Evolutionary conservation across 2,888 invertebrate genomes (phyloP).

Genomic region (Tromatobia lineatoria): DNA sequence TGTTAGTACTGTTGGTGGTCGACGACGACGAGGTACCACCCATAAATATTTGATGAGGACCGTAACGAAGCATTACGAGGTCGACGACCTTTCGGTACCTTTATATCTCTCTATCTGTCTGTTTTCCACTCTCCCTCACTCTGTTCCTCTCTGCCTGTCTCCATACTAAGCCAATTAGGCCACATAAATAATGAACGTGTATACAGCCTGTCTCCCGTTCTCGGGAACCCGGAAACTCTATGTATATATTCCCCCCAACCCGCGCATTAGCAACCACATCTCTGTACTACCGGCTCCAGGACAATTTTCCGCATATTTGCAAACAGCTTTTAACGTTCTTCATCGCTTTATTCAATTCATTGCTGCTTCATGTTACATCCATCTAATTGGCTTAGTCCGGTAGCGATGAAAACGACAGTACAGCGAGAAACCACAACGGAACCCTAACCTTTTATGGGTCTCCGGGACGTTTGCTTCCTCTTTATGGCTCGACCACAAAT

Average conservation of each 20-base stretch:
- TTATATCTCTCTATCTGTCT: conserved; percentile 30
- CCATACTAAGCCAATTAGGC: conserved; percentile 74
- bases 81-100: conserved; percentile 59
- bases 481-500: too few relatives aligned
- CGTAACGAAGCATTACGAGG: conserved; percentile 73
- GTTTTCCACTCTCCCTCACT: conserved; percentile 33
- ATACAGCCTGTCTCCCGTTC: conserved; percentile 44
- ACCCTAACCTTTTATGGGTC: too few relatives aligned
- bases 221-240: conserved; percentile 6
- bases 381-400: neutral
- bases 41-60: conserved; percentile 78
- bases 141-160: conserved; percentile 51
- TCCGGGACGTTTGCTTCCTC: too few relatives aligned
- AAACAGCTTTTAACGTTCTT: conserved; percentile 2
- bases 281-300: neutral
- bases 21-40: conserved; percentile 66
- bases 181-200: conserved; percentile 72
- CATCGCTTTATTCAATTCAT: neutral
- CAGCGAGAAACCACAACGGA: neutral
- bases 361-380: neutral
- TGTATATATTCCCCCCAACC: neutral
- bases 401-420: neutral
- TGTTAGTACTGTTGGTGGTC: conserved; percentile 70
- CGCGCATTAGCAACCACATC: neutral
- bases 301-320: conserved; percentile 13